These are phyloP conservation scores for Pygoscelis adeliae DNA, from an alignment of 2,113 vertebrate genomes.

Conservation along the genomic window DNA sequence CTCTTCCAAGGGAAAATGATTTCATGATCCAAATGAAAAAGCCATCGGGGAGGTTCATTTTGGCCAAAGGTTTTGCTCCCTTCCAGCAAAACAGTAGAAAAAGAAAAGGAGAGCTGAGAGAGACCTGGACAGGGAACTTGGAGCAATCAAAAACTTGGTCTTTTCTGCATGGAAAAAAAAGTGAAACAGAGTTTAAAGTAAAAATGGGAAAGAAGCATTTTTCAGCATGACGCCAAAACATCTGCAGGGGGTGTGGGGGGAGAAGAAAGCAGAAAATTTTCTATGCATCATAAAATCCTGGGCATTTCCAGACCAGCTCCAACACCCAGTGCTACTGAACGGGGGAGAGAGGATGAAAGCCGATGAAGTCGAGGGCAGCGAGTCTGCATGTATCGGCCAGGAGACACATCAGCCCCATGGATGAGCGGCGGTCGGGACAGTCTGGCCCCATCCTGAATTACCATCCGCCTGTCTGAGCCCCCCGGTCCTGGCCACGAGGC, in stretches of 20 bases:
- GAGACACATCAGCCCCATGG: fast-evolving
- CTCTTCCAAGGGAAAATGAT: neutral
- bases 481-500: neutral
- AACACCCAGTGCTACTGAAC: neutral
- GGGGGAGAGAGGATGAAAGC: neutral
- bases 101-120: neutral
- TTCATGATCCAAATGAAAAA: neutral
- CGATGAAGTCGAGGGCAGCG: fast-evolving
- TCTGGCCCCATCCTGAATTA: neutral
- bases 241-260: neutral
- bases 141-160: neutral
- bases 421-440: fast-evolving
- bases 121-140: neutral
- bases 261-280: conserved; percentile 25
- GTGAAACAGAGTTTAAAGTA: neutral
- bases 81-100: neutral
- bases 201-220: neutral
- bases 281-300: conserved; percentile 13
- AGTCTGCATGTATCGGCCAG: neutral
- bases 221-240: neutral
- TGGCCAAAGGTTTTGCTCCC: neutral
- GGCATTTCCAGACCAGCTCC: conserved; percentile 11
- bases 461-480: fast-evolving
- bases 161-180: neutral
- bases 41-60: neutral